Conservation (phyloP, 2,888 invertebrate species). For the Buathra laborator region DNA sequence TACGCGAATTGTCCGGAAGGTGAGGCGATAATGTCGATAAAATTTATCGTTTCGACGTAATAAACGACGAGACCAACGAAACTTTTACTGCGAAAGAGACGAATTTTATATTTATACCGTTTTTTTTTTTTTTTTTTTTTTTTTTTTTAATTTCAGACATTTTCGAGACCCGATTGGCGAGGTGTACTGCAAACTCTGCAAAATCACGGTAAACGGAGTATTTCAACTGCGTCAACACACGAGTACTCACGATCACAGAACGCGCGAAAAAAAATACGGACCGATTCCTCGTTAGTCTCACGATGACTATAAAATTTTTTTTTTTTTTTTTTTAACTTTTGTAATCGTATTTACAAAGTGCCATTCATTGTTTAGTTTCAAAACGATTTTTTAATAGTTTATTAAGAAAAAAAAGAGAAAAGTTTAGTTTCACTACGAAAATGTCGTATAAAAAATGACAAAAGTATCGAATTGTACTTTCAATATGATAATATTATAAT, state of each 20-base stretch:
- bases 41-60: constrained; percentile 54
- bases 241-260: constrained; percentile 85
- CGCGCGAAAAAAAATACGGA: constrained; percentile 84
- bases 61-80: neutral
- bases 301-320: neutral
- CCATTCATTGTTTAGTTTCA: neutral
- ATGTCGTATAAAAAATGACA: no score
- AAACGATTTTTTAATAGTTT: no score
- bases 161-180: constrained; percentile 71
- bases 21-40: constrained; percentile 71
- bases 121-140: neutral
- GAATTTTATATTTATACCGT: neutral
- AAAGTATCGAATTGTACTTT: no score
- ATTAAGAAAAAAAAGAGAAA: no score
- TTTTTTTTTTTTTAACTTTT: neutral
- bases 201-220: constrained; percentile 83
- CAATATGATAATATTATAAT: no score
- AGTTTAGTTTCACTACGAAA: no score
- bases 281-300: neutral
- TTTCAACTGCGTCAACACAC: constrained; percentile 87
- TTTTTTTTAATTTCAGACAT: constrained; percentile 52
- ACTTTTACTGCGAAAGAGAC: neutral
- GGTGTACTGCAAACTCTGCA: constrained; percentile 86
- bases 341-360: neutral
- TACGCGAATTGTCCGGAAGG: constrained; percentile 84